These are phyloP conservation scores for Taxidea taxus DNA, from an alignment of 2,113 vertebrate species.

Conservation along the genomic window DNA sequence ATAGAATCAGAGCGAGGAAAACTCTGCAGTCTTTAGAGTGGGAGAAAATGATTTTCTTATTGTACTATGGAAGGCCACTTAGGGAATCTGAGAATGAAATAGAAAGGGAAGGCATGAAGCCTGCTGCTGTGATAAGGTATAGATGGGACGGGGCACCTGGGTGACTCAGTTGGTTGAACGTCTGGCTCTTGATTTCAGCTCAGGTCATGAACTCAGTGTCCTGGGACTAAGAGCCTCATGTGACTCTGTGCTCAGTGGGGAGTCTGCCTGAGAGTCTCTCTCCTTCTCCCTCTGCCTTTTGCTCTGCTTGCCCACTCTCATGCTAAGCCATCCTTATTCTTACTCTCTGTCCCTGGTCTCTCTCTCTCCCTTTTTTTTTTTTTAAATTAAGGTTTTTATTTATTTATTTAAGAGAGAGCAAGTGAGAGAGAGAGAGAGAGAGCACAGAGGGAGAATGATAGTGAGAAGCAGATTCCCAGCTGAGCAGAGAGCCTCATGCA, in stretches of 20 bases:
- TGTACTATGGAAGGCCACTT: background rate
- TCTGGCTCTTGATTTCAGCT: background rate
- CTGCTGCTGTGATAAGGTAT: background rate
- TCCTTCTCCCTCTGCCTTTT: background rate
- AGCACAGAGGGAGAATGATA: too few species aligned
- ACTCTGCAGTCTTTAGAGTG: background rate
- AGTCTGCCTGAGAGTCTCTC: background rate
- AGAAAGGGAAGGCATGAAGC: background rate
- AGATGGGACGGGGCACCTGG: background rate
- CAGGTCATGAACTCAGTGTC: background rate
- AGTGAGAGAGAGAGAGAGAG: too few species aligned
- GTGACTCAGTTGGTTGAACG: background rate
- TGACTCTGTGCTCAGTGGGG: background rate
- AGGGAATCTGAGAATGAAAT: background rate
- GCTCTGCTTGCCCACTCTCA: accelerated
- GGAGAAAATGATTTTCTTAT: background rate
- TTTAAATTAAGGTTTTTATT: too few species aligned
- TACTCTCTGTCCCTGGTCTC: background rate
- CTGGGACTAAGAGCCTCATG: background rate
- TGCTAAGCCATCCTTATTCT: background rate
- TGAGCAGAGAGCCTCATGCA: too few species aligned
- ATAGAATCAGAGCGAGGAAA: background rate
- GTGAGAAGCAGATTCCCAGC: too few species aligned
- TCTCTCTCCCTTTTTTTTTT: background rate
- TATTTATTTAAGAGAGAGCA: too few species aligned